Base-by-base conservation (phyloP, 2,888 invertebrate genomes). In the Pterostichus madidus region DNA sequence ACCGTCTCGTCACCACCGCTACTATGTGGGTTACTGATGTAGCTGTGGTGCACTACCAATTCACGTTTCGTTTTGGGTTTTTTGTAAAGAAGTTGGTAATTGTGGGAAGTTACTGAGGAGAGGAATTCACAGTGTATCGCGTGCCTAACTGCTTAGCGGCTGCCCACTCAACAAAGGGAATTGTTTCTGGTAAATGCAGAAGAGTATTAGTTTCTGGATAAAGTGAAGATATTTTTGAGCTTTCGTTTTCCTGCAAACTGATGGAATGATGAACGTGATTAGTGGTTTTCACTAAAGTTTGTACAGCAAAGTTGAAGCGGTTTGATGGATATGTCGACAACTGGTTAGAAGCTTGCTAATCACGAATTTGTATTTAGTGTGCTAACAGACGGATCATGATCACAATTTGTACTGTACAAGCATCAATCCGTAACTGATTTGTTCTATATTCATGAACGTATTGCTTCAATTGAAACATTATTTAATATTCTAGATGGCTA, bases 1-100 rank as follows among this genome's bases (percentile, higher is more conserved):
- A 44, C 68, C 15, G 56, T 56, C 56, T 56, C 15, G 17, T 5
- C 56, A 56, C 56, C 56, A 56, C 13, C 32, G 68, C 68, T 71
- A 71, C 68, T 71, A 71, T 71, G 68, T 71, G 44, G 68, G 68
- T 71, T 71, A 71, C 44, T 64, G 56, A 56, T 56, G 39, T 64
- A 7, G 44, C 44, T 39, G 39, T 39, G 8, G 68, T 71, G 17
- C 68, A 39, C 44, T 71, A 71, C 68, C 17, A n/a, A 44, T 71
- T 10, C 32, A 8, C 10, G 44, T 71, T 39, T 3, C n/a, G 13
- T 64, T 64, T 64, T 13, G 17, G 68, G 8, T 35, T 64, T 64
- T 64, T 35, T 64, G 31, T 7, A 0, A 2, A 10, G 5, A 8
- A 2, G 39, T 17, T 15, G 39, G 68, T 71, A 71, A 71, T 71